phyloP scores from a whole-genome alignment of 1,140 invertebrate species.

The Alviniconcha marisindica region DNA sequence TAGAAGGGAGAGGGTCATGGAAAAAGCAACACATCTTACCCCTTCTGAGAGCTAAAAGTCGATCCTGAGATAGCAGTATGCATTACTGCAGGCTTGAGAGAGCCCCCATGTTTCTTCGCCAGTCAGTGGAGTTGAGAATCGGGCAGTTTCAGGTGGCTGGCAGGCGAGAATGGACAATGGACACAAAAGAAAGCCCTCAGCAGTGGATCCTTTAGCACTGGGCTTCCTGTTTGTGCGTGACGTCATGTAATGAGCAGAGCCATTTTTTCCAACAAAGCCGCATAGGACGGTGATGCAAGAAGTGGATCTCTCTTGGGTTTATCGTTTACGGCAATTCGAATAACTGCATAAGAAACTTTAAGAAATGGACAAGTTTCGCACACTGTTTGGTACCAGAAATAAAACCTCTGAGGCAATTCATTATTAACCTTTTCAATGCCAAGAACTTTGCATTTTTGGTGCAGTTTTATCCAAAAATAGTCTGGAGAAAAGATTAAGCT shows the following conservation, averaged over 20 bases:
- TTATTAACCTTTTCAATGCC: too few relatives aligned
- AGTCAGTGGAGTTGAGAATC: background rate
- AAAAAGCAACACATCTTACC: conserved; percentile 16
- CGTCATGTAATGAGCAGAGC: conserved; percentile 34
- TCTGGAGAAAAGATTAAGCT: too few relatives aligned
- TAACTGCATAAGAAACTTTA: too few relatives aligned
- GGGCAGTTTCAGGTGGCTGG: background rate
- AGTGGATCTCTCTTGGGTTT: too few relatives aligned
- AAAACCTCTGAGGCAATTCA: too few relatives aligned
- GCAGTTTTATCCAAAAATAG: too few relatives aligned
- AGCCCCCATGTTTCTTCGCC: conserved; percentile 16
- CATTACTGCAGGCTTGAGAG: conserved; percentile 26
- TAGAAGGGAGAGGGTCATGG: background rate
- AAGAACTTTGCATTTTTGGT: too few relatives aligned
- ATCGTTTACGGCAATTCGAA: too few relatives aligned
- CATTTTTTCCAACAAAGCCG: conserved; percentile 22
- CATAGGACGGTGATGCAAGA: background rate
- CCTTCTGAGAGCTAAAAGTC: conserved; percentile 31
- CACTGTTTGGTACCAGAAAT: too few relatives aligned
- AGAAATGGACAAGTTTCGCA: too few relatives aligned
- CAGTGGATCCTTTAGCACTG: conserved; percentile 23
- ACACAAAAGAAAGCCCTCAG: conserved; percentile 36
- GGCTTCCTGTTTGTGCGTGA: conserved; percentile 41
- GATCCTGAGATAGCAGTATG: conserved; percentile 16
- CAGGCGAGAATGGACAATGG: background rate